These are phyloP conservation scores for Regulus satrapa DNA, from an alignment of 2,113 vertebrate genomes.

Conservation along the genomic window DNA sequence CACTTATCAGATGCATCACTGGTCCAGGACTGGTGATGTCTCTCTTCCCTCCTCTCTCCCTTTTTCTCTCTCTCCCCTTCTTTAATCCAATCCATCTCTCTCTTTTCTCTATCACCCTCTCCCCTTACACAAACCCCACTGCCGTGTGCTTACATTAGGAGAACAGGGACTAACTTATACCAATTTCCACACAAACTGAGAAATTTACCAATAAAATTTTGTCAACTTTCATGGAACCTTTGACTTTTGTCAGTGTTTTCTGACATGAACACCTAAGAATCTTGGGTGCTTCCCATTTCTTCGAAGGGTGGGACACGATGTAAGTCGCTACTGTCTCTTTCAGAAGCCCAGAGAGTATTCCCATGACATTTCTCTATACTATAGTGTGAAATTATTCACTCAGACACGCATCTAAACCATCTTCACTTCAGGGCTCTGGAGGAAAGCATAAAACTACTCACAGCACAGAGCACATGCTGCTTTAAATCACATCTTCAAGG, in stretches of 20 bases:
- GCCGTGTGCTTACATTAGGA: background rate
- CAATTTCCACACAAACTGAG: background rate
- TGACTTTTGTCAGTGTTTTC: background rate
- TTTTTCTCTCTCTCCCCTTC: background rate
- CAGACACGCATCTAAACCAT: background rate
- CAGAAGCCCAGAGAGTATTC: background rate
- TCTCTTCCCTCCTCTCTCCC: background rate
- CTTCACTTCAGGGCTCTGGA: background rate
- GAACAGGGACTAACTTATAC: background rate
- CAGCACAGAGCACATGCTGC: background rate
- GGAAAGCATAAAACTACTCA: background rate
- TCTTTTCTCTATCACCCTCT: background rate
- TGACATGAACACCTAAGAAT: background rate
- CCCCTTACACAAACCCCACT: background rate
- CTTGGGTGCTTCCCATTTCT: background rate
- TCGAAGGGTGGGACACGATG: background rate
- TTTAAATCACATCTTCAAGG: background rate
- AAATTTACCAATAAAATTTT: background rate
- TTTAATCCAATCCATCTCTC: background rate
- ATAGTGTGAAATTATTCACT: background rate
- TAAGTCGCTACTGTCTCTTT: background rate
- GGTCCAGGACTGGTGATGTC: background rate
- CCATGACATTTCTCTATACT: background rate
- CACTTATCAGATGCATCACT: background rate
- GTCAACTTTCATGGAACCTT: background rate